A percentile compares a stretch with the other conserved stretches of the same genome.
Conservation (phyloP, 2,888 invertebrate species). For the Cryptocephalus moraei region DNA sequence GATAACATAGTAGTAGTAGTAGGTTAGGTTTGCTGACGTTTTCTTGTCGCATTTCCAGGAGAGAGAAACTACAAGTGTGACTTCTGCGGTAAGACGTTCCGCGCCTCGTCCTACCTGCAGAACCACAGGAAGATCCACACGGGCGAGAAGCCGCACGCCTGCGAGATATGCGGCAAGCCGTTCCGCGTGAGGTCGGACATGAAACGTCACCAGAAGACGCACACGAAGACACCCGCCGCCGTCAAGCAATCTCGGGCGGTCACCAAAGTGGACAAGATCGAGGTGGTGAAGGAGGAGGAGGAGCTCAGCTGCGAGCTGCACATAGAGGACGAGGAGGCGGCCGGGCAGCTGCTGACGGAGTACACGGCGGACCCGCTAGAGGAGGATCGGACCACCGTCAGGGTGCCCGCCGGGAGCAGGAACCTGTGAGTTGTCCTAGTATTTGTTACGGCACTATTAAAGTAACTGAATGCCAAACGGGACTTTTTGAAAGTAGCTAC, state of each 20-base stretch:
- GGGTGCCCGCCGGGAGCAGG: conserved; percentile 17
- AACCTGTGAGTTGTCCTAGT: conserved; percentile 21
- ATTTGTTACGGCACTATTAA: too few relatives aligned
- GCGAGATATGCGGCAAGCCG: conserved; percentile 65
- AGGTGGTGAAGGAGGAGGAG: conserved; percentile 18
- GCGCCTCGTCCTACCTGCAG: conserved; percentile 76
- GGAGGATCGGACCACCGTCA: conserved; percentile 17
- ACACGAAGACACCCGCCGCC: conserved; percentile 36
- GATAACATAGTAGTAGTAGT: too few relatives aligned
- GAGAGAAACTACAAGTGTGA: conserved; percentile 82
- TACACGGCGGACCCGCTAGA: conserved; percentile 27
- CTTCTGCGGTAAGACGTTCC: conserved; percentile 71
- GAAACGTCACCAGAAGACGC: conserved; percentile 68
- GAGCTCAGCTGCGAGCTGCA: conserved; percentile 29
- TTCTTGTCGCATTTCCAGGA: conserved; percentile 34
- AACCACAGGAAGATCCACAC: conserved; percentile 80
- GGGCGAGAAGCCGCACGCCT: conserved; percentile 70
- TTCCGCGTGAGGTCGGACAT: conserved; percentile 78
- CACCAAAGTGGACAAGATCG: conserved; percentile 19
- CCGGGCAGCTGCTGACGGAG: conserved; percentile 30
- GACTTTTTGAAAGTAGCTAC: neutral
- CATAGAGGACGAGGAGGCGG: conserved; percentile 29
- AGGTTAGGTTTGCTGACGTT: too few relatives aligned
- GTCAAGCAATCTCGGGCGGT: conserved; percentile 8
- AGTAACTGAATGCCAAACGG: conserved; percentile 2